A percentile compares a stretch with the other conserved stretches of the same genome.
These are phyloP conservation scores for Botrylloides violaceus DNA, from an alignment of 23 tunicate genomes.

Conservation along the genomic window DNA sequence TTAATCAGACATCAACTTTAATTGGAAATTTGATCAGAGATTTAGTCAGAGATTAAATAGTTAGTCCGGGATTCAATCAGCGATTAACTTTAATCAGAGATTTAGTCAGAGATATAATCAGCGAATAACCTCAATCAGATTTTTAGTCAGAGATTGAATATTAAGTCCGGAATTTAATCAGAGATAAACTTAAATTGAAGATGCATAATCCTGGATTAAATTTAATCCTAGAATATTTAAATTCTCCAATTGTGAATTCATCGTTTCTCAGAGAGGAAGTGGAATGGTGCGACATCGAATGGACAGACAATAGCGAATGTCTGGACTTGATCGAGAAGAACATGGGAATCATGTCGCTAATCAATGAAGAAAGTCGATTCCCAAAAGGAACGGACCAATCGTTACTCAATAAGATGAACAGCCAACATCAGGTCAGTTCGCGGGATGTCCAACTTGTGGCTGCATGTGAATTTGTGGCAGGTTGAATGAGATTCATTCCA, in stretches of 20 bases:
- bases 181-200: no score
- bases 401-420: conserved; percentile 71
- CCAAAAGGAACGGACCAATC: conserved; percentile 92
- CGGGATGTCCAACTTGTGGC: neutral
- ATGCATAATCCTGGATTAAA: no score
- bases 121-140: no score
- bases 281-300: conserved; percentile 95
- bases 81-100: no score
- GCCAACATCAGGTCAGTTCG: conserved; percentile 70
- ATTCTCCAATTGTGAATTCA: neutral
- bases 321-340: conserved; percentile 90
- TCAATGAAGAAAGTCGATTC: conserved; percentile 92
- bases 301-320: conserved; percentile 90
- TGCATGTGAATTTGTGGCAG: neutral
- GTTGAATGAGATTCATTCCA: neutral
- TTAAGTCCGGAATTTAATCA: no score
- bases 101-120: no score
- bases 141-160: no score
- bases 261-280: conserved; percentile 65
- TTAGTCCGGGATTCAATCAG: no score
- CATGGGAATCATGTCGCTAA: conserved; percentile 71
- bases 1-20: neutral
- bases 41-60: no score
- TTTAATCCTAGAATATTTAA: neutral
- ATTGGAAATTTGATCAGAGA: no score